These are phyloP conservation scores for Leucophenga montana DNA, from an alignment of 2,888 invertebrate species.

Conservation along the genomic window DNA sequence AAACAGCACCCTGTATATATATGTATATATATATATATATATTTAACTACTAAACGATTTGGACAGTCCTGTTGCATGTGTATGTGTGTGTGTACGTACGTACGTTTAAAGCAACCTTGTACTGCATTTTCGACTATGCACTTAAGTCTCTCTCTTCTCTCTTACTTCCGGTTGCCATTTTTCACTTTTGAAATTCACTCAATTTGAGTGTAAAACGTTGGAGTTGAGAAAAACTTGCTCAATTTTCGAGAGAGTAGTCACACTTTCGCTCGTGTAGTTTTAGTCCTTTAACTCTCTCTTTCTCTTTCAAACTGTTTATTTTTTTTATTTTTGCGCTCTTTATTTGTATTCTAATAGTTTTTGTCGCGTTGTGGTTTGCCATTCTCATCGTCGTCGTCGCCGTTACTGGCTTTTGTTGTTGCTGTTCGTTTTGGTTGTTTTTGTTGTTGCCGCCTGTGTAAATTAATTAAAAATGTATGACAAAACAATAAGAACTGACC, in stretches of 20 bases:
- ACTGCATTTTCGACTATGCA: constrained; percentile 8
- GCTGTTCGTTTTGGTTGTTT: constrained; percentile 20
- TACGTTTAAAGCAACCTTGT: constrained; percentile 2
- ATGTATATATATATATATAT: background rate
- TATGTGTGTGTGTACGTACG: background rate
- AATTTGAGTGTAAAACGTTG: background rate
- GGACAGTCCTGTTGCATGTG: no score
- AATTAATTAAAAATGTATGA: constrained; percentile 67
- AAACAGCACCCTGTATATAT: no score
- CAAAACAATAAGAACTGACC: constrained; percentile 65
- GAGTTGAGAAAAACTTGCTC: background rate
- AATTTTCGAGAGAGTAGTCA: background rate
- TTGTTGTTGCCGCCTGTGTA: constrained; percentile 45
- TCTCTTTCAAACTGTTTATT: background rate
- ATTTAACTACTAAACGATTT: background rate
- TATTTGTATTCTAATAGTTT: constrained; percentile 12
- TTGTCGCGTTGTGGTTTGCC: constrained; percentile 17
- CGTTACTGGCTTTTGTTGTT: constrained; percentile 38
- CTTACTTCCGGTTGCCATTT: no score
- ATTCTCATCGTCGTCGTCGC: constrained; percentile 50
- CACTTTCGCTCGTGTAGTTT: constrained; percentile 32
- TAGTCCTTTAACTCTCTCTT: background rate
- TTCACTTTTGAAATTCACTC: background rate
- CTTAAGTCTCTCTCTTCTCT: background rate
- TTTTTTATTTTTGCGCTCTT: background rate